These are phyloP conservation scores for Sinocyclocheilus anshuiensis DNA, from an alignment of 2,113 vertebrate genomes.

Conservation along the genomic window DNA sequence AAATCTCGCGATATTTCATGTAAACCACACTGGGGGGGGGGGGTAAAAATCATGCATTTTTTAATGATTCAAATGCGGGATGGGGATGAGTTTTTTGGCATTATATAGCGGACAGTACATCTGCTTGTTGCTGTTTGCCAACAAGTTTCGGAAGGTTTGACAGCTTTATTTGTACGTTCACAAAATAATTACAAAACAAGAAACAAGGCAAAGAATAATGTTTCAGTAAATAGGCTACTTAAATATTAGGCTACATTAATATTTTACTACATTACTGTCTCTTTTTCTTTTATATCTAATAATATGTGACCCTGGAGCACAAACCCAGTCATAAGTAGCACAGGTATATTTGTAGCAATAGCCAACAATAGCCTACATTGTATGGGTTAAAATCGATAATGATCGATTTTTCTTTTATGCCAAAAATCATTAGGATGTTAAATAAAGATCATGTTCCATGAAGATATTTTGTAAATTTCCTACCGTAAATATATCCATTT, in stretches of 20 bases:
- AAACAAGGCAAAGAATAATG: neutral
- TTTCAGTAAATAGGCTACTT: neutral
- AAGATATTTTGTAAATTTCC: too few relatives aligned
- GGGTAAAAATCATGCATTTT: slow-evolving; percentile 10
- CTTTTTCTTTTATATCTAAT: neutral
- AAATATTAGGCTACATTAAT: too few relatives aligned
- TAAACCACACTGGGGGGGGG: neutral
- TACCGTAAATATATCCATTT: too few relatives aligned
- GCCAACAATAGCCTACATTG: too few relatives aligned
- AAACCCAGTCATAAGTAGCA: too few relatives aligned
- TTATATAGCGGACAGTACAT: neutral
- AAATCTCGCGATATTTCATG: slow-evolving; percentile 60
- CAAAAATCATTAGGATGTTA: too few relatives aligned
- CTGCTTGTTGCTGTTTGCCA: neutral
- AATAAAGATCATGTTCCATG: too few relatives aligned
- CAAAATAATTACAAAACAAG: neutral
- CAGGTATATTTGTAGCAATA: too few relatives aligned
- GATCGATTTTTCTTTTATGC: too few relatives aligned
- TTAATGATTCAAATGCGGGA: neutral
- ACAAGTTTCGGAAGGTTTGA: neutral
- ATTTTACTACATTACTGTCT: neutral
- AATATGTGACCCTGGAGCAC: too few relatives aligned
- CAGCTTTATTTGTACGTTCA: neutral
- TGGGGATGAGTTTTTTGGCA: neutral
- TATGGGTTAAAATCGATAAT: too few relatives aligned